Conservation (phyloP, 2,113 vertebrate species). For the Okapia johnstoni region DNA sequence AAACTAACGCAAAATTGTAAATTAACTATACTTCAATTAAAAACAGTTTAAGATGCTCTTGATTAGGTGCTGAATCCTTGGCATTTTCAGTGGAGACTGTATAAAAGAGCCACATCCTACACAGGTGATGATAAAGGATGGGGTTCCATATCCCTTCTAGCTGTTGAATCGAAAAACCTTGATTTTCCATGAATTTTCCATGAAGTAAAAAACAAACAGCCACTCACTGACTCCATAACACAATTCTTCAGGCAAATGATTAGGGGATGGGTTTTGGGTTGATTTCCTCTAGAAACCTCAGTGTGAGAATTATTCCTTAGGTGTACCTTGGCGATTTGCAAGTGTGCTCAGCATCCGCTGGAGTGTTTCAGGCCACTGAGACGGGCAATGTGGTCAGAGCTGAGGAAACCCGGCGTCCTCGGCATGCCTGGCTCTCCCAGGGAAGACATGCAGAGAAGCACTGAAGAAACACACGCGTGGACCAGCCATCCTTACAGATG, state of each 20-base stretch:
- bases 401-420: not conserved
- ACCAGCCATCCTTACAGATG: rapidly evolving
- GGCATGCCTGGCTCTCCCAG: too few species aligned
- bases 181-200: not conserved
- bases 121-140: not conserved
- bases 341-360: not conserved
- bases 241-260: not conserved
- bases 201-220: not conserved
- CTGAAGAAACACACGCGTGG: rapidly evolving
- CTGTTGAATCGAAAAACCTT: not conserved
- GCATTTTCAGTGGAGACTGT: not conserved
- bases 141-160: too few species aligned
- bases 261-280: not conserved
- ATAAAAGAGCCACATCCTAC: not conserved
- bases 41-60: not conserved
- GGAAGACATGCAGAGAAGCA: not conserved
- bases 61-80: not conserved
- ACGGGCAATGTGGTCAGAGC: rapidly evolving
- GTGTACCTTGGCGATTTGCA: not conserved
- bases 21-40: not conserved
- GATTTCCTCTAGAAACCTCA: not conserved
- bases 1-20: not conserved
- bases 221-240: not conserved
- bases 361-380: not conserved
- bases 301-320: not conserved